These are phyloP conservation scores for Whitmania pigra DNA, from an alignment of 1,140 invertebrate genomes.

Conservation along the genomic window DNA sequence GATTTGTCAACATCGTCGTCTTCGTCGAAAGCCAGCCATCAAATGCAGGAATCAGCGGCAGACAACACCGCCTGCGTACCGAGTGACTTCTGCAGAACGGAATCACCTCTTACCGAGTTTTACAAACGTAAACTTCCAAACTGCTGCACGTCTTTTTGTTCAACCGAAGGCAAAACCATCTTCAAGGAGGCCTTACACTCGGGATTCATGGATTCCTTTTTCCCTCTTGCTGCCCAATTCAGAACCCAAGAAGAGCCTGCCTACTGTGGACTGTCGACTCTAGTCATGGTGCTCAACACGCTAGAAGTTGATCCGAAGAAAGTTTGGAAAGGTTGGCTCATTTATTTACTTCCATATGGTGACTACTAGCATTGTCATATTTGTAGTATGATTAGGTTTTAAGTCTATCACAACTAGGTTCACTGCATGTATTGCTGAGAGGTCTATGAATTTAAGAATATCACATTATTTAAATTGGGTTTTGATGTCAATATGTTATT, in stretches of 20 bases:
- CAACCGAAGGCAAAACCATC: conserved; percentile 35
- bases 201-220: conserved; percentile 37
- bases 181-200: conserved; percentile 35
- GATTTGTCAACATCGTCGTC: no score
- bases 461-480: no score
- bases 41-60: no score
- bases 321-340: conserved; percentile 35
- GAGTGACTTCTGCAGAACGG: no score
- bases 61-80: no score
- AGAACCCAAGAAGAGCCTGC: conserved; percentile 42
- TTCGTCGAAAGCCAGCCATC: no score
- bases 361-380: not conserved
- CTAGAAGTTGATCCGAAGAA: conserved; percentile 39
- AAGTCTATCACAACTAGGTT: not conserved
- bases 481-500: no score
- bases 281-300: conserved; percentile 39
- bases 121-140: conserved; percentile 36
- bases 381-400: not conserved
- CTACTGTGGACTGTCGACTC: conserved; percentile 41
- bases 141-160: conserved; percentile 36
- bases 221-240: conserved; percentile 38
- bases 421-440: no score
- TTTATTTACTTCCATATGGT: not conserved
- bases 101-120: conserved; percentile 28
- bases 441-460: no score